Base-by-base conservation (phyloP, 2,888 invertebrate species). In the Limulus polyphemus region DNA sequence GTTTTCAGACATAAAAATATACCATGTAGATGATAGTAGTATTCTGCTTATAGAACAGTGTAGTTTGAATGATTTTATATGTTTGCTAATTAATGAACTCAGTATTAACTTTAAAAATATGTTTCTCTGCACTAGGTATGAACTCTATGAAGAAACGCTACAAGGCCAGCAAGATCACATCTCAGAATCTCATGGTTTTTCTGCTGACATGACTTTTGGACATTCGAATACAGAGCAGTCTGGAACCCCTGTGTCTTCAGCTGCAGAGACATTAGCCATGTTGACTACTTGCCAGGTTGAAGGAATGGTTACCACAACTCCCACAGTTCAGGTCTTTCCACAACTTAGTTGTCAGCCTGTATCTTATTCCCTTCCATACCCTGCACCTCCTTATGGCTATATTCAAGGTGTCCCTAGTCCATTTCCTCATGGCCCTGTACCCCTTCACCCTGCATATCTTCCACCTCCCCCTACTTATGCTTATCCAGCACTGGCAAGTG, bases 71-170 rank as follows among this genome's bases (percentile, higher is more conserved):
- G 7, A 32, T 32, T 32, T 32, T 32, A 32, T 32, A 32, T 32
- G 32, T 32, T 32, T 32, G 32, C 32, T 32, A 32, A 32, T 32
- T 32, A 32, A 32, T 32, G 32, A 32, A 32, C 5, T 32, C 7
- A 32, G 32, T 32, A 32, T 32, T 32, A 32, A 32, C 32, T 32
- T 32, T 32, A 32, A 32, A 32, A 32, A 32, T 32, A 32, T 32
- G 3, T 32, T 32, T 32, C 32, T 32, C 7, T 32, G 32, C 3
- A 5, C 32, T 32, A 66, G 66, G 66, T 65, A 65, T 62, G 67
- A 70, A 57, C 59, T 70, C 0, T 70, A 68, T 59, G 68, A 70
- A 59, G 68, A 69, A 55, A 63, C 58, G 48, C 61, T 63, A 16
- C 60, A 64, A 48, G 63, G 65, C 59, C 62, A 62, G 14, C 60